Percentiles rank a stretch among this genome's conserved stretches.
phyloP scores from a whole-genome alignment of 2,113 vertebrate genomes.

The Poeciliopsis retropinna region DNA sequence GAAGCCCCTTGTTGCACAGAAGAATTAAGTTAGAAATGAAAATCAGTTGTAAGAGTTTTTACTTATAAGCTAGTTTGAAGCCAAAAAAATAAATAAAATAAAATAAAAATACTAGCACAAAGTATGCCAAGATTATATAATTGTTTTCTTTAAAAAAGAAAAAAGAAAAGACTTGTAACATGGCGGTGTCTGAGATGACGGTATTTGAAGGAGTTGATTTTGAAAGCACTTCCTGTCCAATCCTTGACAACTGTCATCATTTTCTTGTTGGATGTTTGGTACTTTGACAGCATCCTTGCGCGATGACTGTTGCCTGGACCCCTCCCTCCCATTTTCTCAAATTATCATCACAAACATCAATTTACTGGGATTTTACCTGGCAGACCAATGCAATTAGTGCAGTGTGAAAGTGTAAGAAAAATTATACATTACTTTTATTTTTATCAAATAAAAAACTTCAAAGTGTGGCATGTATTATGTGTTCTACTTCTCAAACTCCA shows the following conservation, averaged over 20 bases:
- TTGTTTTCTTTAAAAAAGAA: too few species aligned
- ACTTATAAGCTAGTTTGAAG: background rate
- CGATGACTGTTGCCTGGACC: background rate
- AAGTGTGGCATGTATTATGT: background rate
- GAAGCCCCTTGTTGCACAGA: background rate
- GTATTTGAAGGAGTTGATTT: background rate
- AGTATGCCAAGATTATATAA: too few species aligned
- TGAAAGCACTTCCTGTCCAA: background rate
- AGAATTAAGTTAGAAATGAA: background rate
- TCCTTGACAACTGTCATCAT: background rate
- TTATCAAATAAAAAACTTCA: background rate
- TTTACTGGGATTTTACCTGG: background rate
- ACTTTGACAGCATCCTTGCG: background rate
- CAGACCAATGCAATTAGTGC: background rate
- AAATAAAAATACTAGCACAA: background rate
- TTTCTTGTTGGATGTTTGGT: background rate
- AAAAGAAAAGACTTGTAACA: background rate
- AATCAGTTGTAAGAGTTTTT: background rate
- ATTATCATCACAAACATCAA: background rate
- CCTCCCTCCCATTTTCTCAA: background rate
- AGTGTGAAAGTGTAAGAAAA: background rate
- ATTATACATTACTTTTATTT: background rate
- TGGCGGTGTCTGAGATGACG: background rate
- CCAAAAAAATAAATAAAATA: background rate
- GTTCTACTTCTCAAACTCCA: background rate